Evolutionary conservation across 2,113 vertebrate genomes (phyloP), one percentile per base, ranked within the genome.

Genomic region (Menidia beryllina): DNA sequence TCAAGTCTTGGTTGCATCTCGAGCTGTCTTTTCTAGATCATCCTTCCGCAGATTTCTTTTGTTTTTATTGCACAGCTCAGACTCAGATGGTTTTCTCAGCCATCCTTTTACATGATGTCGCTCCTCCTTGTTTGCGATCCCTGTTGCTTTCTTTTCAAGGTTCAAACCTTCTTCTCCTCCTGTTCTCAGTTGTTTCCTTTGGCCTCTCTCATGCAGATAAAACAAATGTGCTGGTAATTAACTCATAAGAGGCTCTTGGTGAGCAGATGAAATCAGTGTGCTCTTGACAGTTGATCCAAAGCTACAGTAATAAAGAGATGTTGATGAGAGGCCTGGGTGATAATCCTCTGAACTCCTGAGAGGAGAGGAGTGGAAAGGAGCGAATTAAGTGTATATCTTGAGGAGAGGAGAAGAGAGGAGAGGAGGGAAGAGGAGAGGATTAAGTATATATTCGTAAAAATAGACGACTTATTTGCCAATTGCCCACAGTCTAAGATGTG

Each of bases 181-280:
- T n/a, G 51, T 52, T 30, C 38, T 54, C 25, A 6, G 19, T 39
- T 41, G 15, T 73, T 69, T 75, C 27, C 23, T 56, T 59, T 54
- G 10, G 7, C 36, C 25, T 62, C 39, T 45, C 39, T 74, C 24
- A 39, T 71, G 45, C 74, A 72, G 81, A 77, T 74, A 69, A 77
- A 66, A 82, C 64, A 66, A 77, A 78, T 59, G 68, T 1, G 24
- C 55, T 56, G 69, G 57, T 77, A 87, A 86, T 88, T 85, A 79
- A 51, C 43, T 39, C 13, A 63, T 62, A 36, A 79, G 54, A 77
- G 60, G 34, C 43, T 69, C n/a, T 3, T 12, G 27, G 64, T 60
- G 39, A 62, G 55, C 71, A 64, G 52, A 48, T 72, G 70, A 57
- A 78, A 63, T 20, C 5, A 69, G 68, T 15, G 51, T 54, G 36